Evolutionary conservation across 2,888 invertebrate genomes (phyloP), one percentile per base, ranked within the genome.

Genomic region (Tenthredo mesomela): DNA sequence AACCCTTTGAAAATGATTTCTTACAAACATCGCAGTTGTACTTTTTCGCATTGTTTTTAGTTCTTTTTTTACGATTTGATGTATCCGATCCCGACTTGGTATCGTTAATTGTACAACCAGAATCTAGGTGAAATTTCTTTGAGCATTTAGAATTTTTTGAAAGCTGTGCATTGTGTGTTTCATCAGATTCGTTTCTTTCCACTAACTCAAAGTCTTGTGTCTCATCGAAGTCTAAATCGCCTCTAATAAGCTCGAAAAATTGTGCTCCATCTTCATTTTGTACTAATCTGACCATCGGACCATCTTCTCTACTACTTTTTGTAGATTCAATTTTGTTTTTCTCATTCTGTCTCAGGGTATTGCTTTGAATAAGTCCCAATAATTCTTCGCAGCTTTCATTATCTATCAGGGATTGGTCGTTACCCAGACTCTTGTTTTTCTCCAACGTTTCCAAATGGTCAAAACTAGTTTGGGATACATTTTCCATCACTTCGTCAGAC

Each of bases 21-120:
- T 91, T 88, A 82, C 93, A 93, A 61, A 91, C 92, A 3, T 87
- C 88, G 84, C 93, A 93, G 70, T 90, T 88, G 85, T 90, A 93
- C 80, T 89, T 92, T 73, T 75, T 70, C 9, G 40, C 9, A 40
- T 82, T 82, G 82, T 77, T 71, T 85, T 33, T 87, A 73, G 40
- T 78, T 15, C n/a, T 50, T 21, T 82, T 82, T 43, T 84, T 84
- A 29, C 37, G 67, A 15, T 9, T 40, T 58, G 4, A 3, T 33
- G 37, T n/a, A 21, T 71, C 70, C n/a, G n/a, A n/a, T 9, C 50
- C 47, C 37, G 2, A 15, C 33, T 87, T 33, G 84, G 29, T 25
- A 65, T 70, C 61, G 70, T 82, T 47, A 67, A 84, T 37, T 75
- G 86, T 18, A 71, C 77, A 80, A 77, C 75, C 84, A 67, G 82